These are phyloP conservation scores for Ephestia elutella DNA, from an alignment of 1,140 invertebrate genomes.

Conservation along the genomic window DNA sequence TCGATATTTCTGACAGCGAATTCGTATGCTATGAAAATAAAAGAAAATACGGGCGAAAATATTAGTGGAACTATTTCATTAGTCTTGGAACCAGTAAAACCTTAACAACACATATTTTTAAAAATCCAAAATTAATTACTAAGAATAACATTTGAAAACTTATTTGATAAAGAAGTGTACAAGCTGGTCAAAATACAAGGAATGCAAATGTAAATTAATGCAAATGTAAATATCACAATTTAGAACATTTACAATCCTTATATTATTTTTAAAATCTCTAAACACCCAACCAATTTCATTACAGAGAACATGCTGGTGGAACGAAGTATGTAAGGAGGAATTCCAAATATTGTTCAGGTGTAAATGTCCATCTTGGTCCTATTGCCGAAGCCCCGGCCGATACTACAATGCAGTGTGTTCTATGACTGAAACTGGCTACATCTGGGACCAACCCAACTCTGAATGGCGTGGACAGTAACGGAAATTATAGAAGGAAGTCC, in stretches of 20 bases:
- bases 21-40: background rate
- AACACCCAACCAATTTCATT: slow-evolving; percentile 17
- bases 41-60: too few species aligned
- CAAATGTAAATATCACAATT: too few species aligned
- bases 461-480: slow-evolving; percentile 66
- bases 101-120: too few species aligned
- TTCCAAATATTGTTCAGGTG: slow-evolving; percentile 90
- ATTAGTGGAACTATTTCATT: too few species aligned
- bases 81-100: too few species aligned
- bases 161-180: too few species aligned
- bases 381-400: slow-evolving; percentile 88
- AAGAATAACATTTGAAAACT: too few species aligned
- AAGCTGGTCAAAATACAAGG: too few species aligned
- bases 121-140: too few species aligned
- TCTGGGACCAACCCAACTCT: slow-evolving; percentile 86
- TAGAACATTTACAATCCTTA: too few species aligned
- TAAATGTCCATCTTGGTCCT: slow-evolving; percentile 90
- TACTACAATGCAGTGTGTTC: slow-evolving; percentile 94
- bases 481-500: background rate
- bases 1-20: background rate
- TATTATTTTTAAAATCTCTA: too few species aligned
- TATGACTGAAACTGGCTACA: slow-evolving; percentile 92
- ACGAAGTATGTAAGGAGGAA: slow-evolving; percentile 93
- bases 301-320: slow-evolving; percentile 93
- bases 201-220: too few species aligned